Percentiles rank a stretch among this genome's conserved stretches.
Conservation (phyloP, 2,797 vertebrate species). For the Chiloscyllium punctatum region DNA sequence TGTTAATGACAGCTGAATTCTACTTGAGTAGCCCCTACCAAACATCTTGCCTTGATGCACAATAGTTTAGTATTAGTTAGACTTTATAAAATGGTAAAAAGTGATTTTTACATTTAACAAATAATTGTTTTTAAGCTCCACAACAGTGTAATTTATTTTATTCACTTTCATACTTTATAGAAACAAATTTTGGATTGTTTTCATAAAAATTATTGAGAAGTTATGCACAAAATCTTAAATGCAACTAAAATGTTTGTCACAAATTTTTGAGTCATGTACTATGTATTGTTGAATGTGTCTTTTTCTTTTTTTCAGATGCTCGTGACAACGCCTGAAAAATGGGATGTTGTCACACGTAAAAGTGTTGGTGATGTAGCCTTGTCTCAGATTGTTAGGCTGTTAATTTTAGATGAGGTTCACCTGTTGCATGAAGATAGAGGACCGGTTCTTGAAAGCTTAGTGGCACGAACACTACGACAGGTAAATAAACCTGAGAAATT, state of each 20-base stretch:
- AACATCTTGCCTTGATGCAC: neutral
- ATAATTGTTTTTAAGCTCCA: neutral
- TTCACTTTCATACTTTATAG: neutral
- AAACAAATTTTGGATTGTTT: neutral
- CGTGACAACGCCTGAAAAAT: conserved; percentile 97
- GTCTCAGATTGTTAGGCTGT: conserved; percentile 85
- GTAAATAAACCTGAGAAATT: conserved; percentile 52
- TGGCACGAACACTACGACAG: conserved; percentile 91
- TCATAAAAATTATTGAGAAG: neutral
- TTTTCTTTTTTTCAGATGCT: conserved; percentile 69
- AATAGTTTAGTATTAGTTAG: neutral
- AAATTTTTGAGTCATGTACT: neutral
- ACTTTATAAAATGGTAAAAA: neutral
- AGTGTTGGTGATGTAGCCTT: conserved; percentile 93
- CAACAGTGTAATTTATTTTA: neutral
- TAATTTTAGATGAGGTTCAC: conserved; percentile 96
- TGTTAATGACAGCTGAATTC: neutral
- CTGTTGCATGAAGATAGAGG: conserved; percentile 94
- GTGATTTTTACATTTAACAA: neutral
- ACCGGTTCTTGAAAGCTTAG: conserved; percentile 93
- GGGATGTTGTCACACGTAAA: conserved; percentile 98
- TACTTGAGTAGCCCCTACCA: neutral
- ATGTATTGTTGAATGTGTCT: neutral
- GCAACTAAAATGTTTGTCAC: neutral
- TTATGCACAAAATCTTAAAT: neutral